phyloP scores from a whole-genome alignment of 2,888 invertebrate genomes.

The Trisateles emortualis region DNA sequence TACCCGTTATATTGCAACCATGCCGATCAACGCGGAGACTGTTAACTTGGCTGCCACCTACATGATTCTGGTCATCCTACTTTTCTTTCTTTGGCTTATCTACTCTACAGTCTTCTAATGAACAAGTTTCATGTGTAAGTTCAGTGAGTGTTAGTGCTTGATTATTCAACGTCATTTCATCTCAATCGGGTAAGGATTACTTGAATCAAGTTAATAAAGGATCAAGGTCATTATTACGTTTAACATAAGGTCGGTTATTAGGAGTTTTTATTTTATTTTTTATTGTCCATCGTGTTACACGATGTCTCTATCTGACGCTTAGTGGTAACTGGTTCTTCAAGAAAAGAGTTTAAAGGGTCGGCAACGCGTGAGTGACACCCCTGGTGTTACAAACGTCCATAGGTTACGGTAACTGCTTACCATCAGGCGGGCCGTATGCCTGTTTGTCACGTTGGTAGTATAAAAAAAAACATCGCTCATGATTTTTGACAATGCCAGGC shows the following conservation, averaged over 20 bases:
- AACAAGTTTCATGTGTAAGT: constrained; percentile 37
- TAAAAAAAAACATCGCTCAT: too few relatives aligned
- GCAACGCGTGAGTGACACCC: too few relatives aligned
- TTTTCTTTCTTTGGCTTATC: constrained; percentile 89
- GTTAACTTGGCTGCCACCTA: constrained; percentile 90
- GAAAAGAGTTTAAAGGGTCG: too few relatives aligned
- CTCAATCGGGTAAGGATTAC: neutral
- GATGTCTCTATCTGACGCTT: too few relatives aligned
- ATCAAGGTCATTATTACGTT: neutral
- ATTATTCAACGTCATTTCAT: neutral
- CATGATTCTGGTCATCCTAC: constrained; percentile 89
- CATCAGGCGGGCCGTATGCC: too few relatives aligned
- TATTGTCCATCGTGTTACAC: too few relatives aligned
- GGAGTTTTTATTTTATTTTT: too few relatives aligned
- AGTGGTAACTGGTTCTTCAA: too few relatives aligned
- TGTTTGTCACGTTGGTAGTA: too few relatives aligned
- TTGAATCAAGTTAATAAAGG: neutral
- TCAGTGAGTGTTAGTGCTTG: constrained; percentile 28
- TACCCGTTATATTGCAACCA: constrained; percentile 62
- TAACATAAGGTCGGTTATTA: neutral
- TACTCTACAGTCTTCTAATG: constrained; percentile 87
- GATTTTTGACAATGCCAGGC: too few relatives aligned
- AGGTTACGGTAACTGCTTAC: too few relatives aligned
- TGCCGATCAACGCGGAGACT: constrained; percentile 88
- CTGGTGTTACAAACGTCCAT: too few relatives aligned